Evolutionary conservation across 1,140 invertebrate genomes (phyloP).

Genomic region (Heliothis subflexa): DNA sequence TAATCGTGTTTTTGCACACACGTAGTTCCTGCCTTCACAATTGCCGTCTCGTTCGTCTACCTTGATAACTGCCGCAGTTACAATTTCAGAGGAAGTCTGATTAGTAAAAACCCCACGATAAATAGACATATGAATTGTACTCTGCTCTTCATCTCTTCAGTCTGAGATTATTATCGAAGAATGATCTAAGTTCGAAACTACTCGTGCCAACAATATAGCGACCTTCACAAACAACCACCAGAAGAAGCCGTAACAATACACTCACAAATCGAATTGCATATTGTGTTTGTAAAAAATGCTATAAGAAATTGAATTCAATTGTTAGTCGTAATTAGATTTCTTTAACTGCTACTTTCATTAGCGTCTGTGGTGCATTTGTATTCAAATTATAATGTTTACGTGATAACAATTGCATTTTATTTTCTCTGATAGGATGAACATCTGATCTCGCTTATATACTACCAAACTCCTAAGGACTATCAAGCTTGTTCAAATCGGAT

Average conservation of each 20-base stretch:
- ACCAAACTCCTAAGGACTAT: too few species aligned
- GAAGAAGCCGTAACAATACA: conserved; percentile 15
- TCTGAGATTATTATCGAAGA: neutral
- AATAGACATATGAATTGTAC: neutral
- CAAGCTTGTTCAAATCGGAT: too few species aligned
- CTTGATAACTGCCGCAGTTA: too few species aligned
- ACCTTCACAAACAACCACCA: neutral
- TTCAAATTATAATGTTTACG: too few species aligned
- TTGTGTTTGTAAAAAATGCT: conserved; percentile 10
- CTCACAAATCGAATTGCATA: conserved; percentile 12
- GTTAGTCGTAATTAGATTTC: neutral
- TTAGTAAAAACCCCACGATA: neutral
- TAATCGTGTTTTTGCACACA: neutral
- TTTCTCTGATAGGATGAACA: too few species aligned
- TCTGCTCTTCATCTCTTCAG: neutral
- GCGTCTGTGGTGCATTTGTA: too few species aligned
- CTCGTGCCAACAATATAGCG: conserved; percentile 6
- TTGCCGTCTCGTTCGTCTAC: too few species aligned
- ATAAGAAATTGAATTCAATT: conserved; percentile 7
- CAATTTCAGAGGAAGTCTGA: neutral
- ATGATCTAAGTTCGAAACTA: neutral
- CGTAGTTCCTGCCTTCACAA: neutral
- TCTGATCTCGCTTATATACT: too few species aligned
- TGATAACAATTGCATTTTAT: too few species aligned
- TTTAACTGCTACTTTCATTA: too few species aligned